Conservation (phyloP, 2,797 vertebrate species). For the Telmatherina bonti region DNA sequence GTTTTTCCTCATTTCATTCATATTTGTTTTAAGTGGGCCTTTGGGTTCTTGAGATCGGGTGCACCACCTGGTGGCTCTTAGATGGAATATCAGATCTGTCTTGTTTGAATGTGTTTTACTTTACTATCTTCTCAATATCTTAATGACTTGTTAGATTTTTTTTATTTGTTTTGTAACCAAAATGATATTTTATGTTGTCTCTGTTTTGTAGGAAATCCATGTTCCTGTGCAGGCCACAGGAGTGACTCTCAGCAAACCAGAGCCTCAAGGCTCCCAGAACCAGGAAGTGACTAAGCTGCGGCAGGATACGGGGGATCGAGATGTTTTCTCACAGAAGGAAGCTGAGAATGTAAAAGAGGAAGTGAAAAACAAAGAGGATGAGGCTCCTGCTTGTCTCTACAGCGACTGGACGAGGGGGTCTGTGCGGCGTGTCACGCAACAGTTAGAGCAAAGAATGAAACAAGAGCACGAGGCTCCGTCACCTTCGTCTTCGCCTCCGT, state of each 20-base stretch:
- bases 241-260: constrained; percentile 52
- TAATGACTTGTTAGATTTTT: background rate
- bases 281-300: constrained; percentile 52
- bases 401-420: constrained; percentile 90
- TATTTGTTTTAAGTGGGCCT: background rate
- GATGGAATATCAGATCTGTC: background rate
- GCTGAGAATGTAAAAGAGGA: constrained; percentile 70
- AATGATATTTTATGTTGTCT: constrained; percentile 8
- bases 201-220: constrained; percentile 42
- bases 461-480: constrained; percentile 83
- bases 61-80: constrained; percentile 53
- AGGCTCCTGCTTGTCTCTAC: constrained; percentile 52
- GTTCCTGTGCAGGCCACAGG: constrained; percentile 69
- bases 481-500: constrained; percentile 64
- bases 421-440: constrained; percentile 90
- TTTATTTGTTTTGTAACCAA: background rate
- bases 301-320: constrained; percentile 53
- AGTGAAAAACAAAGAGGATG: constrained; percentile 68
- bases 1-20: background rate
- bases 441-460: constrained; percentile 93
- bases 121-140: background rate
- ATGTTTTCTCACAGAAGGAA: constrained; percentile 49
- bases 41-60: background rate
- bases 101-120: background rate
- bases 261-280: constrained; percentile 40